A percentile compares a stretch with the other conserved stretches of the same genome.
Conservation (phyloP, 2,113 vertebrate genomes). For the Osmerus eperlanus region DNA sequence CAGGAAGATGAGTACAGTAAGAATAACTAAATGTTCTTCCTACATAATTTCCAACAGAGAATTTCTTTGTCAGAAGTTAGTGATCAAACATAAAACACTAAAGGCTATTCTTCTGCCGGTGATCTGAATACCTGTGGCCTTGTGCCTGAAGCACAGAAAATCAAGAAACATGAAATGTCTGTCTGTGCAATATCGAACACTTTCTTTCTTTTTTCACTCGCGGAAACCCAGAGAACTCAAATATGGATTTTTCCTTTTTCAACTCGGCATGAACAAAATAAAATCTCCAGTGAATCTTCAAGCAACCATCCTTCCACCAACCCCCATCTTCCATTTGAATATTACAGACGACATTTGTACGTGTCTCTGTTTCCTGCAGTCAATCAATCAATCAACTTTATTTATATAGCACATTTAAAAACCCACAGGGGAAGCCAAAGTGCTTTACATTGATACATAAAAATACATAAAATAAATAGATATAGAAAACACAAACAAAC, state of each 20-base stretch:
- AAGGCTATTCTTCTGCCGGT: too few species aligned
- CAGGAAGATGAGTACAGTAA: too few species aligned
- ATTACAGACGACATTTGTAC: slow-evolving; percentile 13
- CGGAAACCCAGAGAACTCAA: neutral
- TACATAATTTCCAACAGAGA: neutral
- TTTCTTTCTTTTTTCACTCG: neutral
- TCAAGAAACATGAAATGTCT: neutral
- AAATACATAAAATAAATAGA: too few species aligned
- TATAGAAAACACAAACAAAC: too few species aligned
- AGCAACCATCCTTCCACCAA: slow-evolving; percentile 2
- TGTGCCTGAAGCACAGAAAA: neutral
- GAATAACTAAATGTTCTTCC: too few species aligned
- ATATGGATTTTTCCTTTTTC: slow-evolving; percentile 2
- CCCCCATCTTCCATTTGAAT: slow-evolving; percentile 6
- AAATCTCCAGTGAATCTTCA: neutral
- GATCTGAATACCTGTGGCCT: neutral
- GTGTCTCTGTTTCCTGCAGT: neutral
- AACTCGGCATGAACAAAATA: neutral
- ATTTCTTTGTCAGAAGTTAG: neutral
- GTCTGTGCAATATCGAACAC: neutral
- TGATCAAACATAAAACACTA: neutral
- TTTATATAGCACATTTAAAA: too few species aligned
- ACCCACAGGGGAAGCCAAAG: too few species aligned
- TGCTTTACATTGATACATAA: too few species aligned
- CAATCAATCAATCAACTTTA: too few species aligned